Evolutionary conservation across 2,888 invertebrate species (phyloP).

Genomic region (Loripinus fragilis): DNA sequence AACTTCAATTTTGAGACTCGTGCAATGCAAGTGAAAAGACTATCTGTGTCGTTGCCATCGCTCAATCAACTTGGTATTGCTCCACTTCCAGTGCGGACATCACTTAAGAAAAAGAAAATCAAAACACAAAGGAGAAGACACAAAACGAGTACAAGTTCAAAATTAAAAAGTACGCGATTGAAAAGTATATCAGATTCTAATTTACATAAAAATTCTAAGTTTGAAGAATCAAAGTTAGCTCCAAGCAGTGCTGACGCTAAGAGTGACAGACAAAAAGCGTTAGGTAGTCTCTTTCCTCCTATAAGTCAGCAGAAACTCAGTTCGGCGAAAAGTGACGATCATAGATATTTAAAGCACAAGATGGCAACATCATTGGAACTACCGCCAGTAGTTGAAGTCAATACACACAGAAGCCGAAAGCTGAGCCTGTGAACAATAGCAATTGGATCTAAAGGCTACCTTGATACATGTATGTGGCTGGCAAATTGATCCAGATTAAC

Average conservation of each 20-base stretch:
- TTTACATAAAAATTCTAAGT: conserved; percentile 36
- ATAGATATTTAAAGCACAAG: conserved; percentile 48
- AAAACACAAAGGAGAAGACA: background rate
- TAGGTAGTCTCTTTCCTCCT: background rate
- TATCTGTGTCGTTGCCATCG: background rate
- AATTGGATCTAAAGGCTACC: too few species aligned
- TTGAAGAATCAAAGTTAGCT: background rate
- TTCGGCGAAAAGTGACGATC: conserved; percentile 23
- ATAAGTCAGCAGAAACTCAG: background rate
- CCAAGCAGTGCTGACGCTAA: background rate
- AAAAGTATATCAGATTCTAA: conserved; percentile 53
- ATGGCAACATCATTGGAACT: conserved; percentile 48
- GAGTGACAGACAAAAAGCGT: background rate
- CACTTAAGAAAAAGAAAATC: too few species aligned
- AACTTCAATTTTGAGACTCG: conserved; percentile 50
- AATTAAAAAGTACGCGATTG: background rate
- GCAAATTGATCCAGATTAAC: too few species aligned
- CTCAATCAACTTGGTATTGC: background rate
- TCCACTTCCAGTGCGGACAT: background rate
- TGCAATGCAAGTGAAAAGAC: conserved; percentile 10
- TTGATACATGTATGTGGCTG: too few species aligned
- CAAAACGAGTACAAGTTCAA: background rate
- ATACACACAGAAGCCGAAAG: background rate
- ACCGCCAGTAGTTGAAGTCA: conserved; percentile 41
- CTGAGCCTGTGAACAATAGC: background rate